Conservation (phyloP, 2,888 invertebrate species). For the Acrocyrtus sp. region DNA sequence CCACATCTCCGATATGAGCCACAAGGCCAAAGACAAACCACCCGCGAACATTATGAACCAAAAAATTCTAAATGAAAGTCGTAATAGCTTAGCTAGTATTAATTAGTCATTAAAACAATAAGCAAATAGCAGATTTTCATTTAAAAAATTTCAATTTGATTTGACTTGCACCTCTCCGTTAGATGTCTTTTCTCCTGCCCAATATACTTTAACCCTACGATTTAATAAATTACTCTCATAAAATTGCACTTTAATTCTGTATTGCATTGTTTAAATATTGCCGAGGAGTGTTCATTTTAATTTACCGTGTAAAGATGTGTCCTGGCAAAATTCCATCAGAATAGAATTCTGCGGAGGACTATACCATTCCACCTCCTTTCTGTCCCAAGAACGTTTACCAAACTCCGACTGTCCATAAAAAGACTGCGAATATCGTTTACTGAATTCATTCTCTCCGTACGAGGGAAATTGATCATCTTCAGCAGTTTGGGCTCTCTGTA, state of each 20-base stretch:
- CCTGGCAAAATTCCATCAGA: conserved; percentile 47
- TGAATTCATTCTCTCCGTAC: neutral
- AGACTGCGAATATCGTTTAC: neutral
- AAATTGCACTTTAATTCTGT: too few species aligned
- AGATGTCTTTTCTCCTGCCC: conserved; percentile 49
- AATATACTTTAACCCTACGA: conserved; percentile 54
- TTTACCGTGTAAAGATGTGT: conserved; percentile 42
- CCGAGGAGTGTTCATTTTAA: too few species aligned
- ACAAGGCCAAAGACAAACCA: conserved; percentile 45
- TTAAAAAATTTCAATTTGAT: neutral
- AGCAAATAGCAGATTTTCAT: too few species aligned
- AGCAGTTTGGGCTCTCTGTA: neutral
- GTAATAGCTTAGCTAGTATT: too few species aligned
- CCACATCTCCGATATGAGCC: conserved; percentile 60
- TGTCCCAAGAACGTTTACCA: neutral
- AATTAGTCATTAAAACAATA: conserved; percentile 1
- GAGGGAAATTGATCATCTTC: neutral
- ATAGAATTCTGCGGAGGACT: conserved; percentile 32
- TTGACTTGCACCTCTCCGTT: conserved; percentile 47
- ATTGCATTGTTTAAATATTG: too few species aligned
- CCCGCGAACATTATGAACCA: conserved; percentile 53
- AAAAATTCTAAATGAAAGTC: conserved; percentile 54
- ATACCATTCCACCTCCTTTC: conserved; percentile 11
- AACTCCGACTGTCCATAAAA: neutral
- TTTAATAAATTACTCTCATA: too few species aligned